Conservation (phyloP, 2,797 vertebrate genomes). For the Coluber constrictor region DNA sequence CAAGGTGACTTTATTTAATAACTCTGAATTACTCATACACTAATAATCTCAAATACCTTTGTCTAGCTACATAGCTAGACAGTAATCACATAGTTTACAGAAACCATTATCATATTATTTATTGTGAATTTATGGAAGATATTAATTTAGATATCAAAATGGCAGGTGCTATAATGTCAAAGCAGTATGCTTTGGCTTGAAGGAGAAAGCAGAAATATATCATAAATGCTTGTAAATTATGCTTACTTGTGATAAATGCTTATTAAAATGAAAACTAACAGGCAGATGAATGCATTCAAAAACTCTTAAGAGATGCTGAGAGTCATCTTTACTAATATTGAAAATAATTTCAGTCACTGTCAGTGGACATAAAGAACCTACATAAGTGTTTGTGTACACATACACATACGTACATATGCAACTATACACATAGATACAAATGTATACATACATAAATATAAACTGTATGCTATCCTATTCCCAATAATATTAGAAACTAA, state of each 20-base stretch:
- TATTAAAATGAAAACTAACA: background rate
- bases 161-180: background rate
- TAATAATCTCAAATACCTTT: background rate
- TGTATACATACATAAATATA: background rate
- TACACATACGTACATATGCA: background rate
- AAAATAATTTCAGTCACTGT: background rate
- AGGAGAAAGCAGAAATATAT: background rate
- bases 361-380: background rate
- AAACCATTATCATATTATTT: background rate
- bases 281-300: background rate
- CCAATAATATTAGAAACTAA: background rate
- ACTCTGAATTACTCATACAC: background rate
- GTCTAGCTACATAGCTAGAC: background rate
- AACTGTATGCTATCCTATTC: background rate
- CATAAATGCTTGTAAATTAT: background rate
- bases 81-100: background rate
- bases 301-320: background rate
- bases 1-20: conserved; percentile 14
- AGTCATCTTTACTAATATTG: background rate
- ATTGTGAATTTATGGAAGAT: background rate
- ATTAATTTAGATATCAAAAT: conserved; percentile 19
- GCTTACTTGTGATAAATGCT: too few relatives aligned
- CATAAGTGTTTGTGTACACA: background rate
- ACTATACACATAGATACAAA: background rate
- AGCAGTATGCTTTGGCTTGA: background rate